These are phyloP conservation scores for Nephrotoma flavescens DNA, from an alignment of 2,888 invertebrate genomes.

Conservation along the genomic window DNA sequence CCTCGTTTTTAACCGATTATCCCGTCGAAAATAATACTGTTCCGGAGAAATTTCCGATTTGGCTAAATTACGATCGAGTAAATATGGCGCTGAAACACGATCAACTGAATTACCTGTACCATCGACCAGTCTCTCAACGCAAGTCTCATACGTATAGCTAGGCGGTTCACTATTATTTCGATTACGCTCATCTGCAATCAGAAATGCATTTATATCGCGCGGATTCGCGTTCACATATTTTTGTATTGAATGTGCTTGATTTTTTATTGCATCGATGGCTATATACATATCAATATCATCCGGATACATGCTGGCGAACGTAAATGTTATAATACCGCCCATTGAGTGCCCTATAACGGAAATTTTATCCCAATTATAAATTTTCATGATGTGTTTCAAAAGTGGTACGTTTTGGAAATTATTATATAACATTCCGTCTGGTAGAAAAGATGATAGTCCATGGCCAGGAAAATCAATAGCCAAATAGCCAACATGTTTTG, in stretches of 20 bases:
- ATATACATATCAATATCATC: constrained; percentile 30
- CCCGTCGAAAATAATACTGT: constrained; percentile 47
- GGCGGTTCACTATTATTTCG: constrained; percentile 39
- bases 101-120: constrained; percentile 42
- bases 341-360: constrained; percentile 55
- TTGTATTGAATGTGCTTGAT: constrained; percentile 21
- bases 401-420: constrained; percentile 31
- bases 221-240: constrained; percentile 20
- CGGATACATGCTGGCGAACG: constrained; percentile 44
- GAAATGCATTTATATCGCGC: not conserved
- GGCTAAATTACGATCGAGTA: constrained; percentile 40
- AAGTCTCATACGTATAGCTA: constrained; percentile 43
- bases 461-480: constrained; percentile 58
- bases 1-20: constrained; percentile 42
- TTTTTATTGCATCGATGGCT: constrained; percentile 7
- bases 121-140: constrained; percentile 37
- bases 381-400: constrained; percentile 41
- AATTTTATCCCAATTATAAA: constrained; percentile 54
- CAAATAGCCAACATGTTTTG: constrained; percentile 36
- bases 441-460: constrained; percentile 52
- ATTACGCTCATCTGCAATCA: not conserved
- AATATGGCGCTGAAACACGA: constrained; percentile 36
- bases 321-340: constrained; percentile 45
- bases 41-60: constrained; percentile 38
- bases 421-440: constrained; percentile 38